A percentile compares a stretch with the other conserved stretches of the same genome.
Conservation (phyloP, 2,113 vertebrate genomes). For the Aegypius monachus region DNA sequence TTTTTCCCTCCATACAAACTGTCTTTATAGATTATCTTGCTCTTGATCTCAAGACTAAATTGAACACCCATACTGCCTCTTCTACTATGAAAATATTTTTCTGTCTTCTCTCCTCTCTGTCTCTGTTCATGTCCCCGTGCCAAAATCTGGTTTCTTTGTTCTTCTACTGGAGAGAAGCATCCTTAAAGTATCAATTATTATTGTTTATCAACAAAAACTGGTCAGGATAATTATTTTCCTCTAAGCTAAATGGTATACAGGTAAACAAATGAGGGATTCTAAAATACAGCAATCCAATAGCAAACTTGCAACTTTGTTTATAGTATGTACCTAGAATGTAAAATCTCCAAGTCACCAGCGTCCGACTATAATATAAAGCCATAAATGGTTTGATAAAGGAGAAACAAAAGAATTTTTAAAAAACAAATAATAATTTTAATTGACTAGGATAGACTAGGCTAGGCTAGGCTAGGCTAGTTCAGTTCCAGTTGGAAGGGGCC, state of each 20-base stretch:
- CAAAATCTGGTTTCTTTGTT: not conserved
- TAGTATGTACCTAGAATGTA: not conserved
- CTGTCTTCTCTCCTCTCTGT: not conserved
- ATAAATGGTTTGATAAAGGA: not conserved
- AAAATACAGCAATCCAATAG: not conserved
- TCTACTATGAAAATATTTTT: not conserved
- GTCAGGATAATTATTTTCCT: not conserved
- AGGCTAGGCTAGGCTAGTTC: not conserved
- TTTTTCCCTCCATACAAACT: not conserved
- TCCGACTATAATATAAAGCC: not conserved
- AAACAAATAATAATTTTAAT: not conserved
- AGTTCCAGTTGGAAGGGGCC: not conserved
- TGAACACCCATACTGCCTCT: not conserved
- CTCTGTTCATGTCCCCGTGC: not conserved
- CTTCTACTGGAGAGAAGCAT: not conserved
- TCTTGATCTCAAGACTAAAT: not conserved
- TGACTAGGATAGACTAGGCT: not conserved
- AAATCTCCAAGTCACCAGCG: not conserved
- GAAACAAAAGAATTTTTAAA: not conserved
- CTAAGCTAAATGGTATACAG: not conserved
- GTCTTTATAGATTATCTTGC: not conserved
- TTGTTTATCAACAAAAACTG: not conserved
- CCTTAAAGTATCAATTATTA: not conserved
- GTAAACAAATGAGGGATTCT: not conserved
- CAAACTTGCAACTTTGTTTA: not conserved